These are phyloP conservation scores for Nemotelus nigrinus DNA, from an alignment of 2,888 invertebrate genomes.

Conservation along the genomic window DNA sequence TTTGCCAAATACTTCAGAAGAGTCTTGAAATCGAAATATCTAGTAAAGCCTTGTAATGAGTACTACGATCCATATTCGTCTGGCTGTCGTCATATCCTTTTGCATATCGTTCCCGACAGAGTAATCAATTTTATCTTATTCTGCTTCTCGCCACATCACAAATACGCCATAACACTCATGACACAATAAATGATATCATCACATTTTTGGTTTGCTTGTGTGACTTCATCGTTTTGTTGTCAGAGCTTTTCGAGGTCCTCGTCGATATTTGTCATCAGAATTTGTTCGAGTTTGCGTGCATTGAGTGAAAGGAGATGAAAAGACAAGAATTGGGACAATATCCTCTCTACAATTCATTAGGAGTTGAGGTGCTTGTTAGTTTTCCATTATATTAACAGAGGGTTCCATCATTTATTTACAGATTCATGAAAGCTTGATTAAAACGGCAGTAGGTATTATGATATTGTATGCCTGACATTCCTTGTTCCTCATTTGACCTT, in stretches of 20 bases:
- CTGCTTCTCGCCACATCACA: background rate
- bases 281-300: too few relatives aligned
- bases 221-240: too few relatives aligned
- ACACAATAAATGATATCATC: too few relatives aligned
- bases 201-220: too few relatives aligned
- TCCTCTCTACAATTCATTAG: background rate
- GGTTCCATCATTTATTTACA: constrained; percentile 33
- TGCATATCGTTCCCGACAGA: background rate
- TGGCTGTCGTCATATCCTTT: background rate
- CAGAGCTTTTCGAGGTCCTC: too few relatives aligned
- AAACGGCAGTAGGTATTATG: background rate
- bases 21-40: background rate
- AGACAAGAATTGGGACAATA: too few relatives aligned
- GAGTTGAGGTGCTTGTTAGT: constrained; percentile 20
- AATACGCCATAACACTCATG: too few relatives aligned
- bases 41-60: background rate
- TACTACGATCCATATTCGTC: background rate
- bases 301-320: too few relatives aligned
- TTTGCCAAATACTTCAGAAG: background rate
- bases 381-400: constrained; percentile 25
- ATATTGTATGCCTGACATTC: too few relatives aligned
- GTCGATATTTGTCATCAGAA: too few relatives aligned
- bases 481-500: too few relatives aligned
- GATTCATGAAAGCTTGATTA: constrained; percentile 23
- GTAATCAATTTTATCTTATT: constrained; percentile 3